Conservation (phyloP, 2,797 vertebrate genomes). For the Sylvilagus floridanus region DNA sequence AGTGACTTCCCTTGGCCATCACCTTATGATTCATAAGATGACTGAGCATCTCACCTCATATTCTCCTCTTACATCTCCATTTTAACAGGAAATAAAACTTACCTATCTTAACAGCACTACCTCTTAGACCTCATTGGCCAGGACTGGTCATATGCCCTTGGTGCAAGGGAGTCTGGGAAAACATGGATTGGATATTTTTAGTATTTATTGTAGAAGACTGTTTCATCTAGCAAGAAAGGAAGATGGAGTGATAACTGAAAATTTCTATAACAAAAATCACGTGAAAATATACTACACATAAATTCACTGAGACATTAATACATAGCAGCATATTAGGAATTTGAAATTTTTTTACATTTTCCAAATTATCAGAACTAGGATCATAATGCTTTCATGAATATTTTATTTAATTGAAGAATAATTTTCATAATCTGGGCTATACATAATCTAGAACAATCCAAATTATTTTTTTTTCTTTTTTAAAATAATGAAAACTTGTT, state of each 20-base stretch:
- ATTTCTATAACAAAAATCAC: not conserved
- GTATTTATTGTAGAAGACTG: not conserved
- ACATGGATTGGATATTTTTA: not conserved
- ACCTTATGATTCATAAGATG: not conserved
- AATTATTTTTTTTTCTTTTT: not conserved
- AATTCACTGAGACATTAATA: constrained; percentile 6
- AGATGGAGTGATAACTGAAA: not conserved
- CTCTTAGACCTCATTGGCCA: not conserved
- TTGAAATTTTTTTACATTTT: constrained; percentile 28
- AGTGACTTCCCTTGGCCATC: not conserved
- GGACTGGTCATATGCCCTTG: not conserved
- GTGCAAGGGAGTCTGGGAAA: not conserved
- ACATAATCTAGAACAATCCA: not conserved
- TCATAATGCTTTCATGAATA: not conserved
- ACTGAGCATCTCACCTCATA: not conserved
- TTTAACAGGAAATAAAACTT: not conserved
- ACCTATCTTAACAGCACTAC: not conserved
- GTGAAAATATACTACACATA: not conserved
- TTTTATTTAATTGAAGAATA: not conserved
- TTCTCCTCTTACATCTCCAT: not conserved
- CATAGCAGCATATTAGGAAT: not conserved
- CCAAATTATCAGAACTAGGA: not conserved
- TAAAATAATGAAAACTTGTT: not conserved
- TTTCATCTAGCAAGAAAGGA: not conserved
- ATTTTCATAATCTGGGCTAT: not conserved